phyloP scores from a whole-genome alignment of 2,888 invertebrate genomes.

The Calephelis perditalis region DNA sequence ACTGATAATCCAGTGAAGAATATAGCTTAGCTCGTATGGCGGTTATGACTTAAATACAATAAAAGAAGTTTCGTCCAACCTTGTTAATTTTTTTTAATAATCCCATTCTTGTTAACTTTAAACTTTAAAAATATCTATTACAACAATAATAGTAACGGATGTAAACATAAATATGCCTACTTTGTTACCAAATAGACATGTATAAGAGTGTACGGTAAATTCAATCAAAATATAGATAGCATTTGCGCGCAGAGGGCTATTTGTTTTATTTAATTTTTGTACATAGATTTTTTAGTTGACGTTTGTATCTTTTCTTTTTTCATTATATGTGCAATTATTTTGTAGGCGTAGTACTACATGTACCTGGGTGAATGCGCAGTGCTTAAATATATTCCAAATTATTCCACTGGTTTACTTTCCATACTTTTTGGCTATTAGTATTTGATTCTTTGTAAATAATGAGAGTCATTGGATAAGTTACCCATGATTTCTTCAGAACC shows the following conservation, averaged over 20 bases:
- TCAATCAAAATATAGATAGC: conserved; percentile 33
- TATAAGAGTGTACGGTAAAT: conserved; percentile 46
- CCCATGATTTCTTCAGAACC: conserved; percentile 70
- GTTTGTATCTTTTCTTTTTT: conserved; percentile 31
- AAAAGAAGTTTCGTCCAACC: too few relatives aligned
- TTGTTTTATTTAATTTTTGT: conserved; percentile 40
- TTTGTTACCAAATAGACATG: conserved; percentile 56
- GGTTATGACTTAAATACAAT: too few relatives aligned
- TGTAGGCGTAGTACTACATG: conserved; percentile 46
- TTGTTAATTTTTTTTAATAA: too few relatives aligned
- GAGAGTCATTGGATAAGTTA: conserved; percentile 74
- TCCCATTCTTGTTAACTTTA: too few relatives aligned
- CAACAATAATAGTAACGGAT: conserved; percentile 18
- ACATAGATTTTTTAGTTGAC: conserved; percentile 38
- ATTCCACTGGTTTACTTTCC: conserved; percentile 12
- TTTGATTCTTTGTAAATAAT: conserved; percentile 60
- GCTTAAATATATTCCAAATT: conserved; percentile 18
- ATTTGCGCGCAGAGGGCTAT: conserved; percentile 33
- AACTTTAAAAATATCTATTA: too few relatives aligned
- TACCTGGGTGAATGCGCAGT: conserved; percentile 43
- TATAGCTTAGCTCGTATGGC: too few relatives aligned
- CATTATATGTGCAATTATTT: conserved; percentile 52
- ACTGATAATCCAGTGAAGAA: too few relatives aligned
- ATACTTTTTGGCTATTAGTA: conserved; percentile 28
- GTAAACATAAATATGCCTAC: conserved; percentile 43